A percentile compares a stretch with the other conserved stretches of the same genome.
Evolutionary conservation across 2,797 vertebrate species (phyloP).

Genomic region (Enteromius paludinosus): DNA sequence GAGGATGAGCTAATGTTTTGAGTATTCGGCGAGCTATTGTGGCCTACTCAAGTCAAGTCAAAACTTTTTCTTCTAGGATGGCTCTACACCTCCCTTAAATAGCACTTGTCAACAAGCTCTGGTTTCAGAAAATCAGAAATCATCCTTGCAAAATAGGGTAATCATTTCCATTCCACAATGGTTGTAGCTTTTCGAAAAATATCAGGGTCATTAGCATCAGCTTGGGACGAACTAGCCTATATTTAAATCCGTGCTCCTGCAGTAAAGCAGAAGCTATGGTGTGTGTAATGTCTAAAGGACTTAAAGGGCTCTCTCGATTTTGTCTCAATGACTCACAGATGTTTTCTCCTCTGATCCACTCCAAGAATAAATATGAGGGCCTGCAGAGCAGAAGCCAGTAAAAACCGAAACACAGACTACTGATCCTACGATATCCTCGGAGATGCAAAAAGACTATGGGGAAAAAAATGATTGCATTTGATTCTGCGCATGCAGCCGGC

Average conservation of each 20-base stretch:
- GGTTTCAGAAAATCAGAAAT: conserved; percentile 21
- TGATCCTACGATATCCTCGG: conserved; percentile 62
- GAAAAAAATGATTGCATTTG: conserved; percentile 68
- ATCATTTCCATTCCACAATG: not conserved
- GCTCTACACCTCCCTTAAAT: not conserved
- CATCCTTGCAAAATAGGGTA: not conserved
- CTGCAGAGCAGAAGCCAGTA: conserved; percentile 62
- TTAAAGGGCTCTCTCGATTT: conserved; percentile 63
- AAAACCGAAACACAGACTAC: conserved; percentile 72
- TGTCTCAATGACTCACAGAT: conserved; percentile 74
- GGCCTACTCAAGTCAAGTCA: not conserved
- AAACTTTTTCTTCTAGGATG: not conserved
- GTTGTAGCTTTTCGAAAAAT: conserved; percentile 16
- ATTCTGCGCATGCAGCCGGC: conserved; percentile 61
- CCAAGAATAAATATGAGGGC: conserved; percentile 68
- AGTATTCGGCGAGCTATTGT: no score
- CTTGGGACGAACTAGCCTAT: conserved; percentile 9
- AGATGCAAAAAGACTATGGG: conserved; percentile 49
- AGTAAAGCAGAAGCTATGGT: conserved; percentile 35
- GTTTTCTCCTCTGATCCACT: conserved; percentile 67
- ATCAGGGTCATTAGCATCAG: conserved; percentile 40
- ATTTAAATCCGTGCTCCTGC: conserved; percentile 22
- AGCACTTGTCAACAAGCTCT: conserved; percentile 16
- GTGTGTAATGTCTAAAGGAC: conserved; percentile 43
- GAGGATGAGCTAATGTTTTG: not conserved